Conservation (phyloP, 1,140 invertebrate species). For the Drosophila fuyamai region DNA sequence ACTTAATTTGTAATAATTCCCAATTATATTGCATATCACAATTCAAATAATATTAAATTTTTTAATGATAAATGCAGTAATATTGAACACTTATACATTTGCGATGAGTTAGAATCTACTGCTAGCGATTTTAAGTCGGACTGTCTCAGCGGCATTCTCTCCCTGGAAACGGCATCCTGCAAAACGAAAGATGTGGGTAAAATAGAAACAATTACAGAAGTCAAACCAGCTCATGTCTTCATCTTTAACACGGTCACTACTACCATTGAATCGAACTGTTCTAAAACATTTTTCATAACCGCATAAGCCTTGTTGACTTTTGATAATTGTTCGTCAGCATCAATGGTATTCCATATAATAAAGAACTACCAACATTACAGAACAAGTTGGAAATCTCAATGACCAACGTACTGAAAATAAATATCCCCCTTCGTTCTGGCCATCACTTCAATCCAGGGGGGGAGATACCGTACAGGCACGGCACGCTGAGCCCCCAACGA, state of each 20-base stretch:
- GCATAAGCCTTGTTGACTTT: background rate
- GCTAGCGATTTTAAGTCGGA: no score
- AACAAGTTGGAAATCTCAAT: background rate
- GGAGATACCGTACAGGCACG: no score
- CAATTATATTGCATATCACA: background rate
- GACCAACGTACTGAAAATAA: background rate
- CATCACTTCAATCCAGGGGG: slow-evolving; percentile 5
- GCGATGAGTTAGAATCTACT: no score
- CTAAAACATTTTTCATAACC: background rate
- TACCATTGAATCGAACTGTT: slow-evolving; percentile 1
- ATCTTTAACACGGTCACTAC: slow-evolving; percentile 1
- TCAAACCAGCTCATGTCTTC: background rate
- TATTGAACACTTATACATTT: background rate
- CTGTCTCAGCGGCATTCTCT: no score
- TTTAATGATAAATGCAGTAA: background rate
- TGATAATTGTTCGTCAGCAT: background rate
- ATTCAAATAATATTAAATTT: background rate
- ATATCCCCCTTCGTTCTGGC: no score
- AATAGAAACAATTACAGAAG: background rate
- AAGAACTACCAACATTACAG: background rate
- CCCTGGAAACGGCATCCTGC: no score
- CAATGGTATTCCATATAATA: slow-evolving; percentile 8
- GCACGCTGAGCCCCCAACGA: no score
- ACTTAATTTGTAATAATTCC: background rate
- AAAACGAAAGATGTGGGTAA: slow-evolving; percentile 3